A percentile compares a stretch with the other conserved stretches of the same genome.
These are phyloP conservation scores for Drosophila nigromelanica DNA, from an alignment of 1,140 invertebrate genomes.

Conservation along the genomic window DNA sequence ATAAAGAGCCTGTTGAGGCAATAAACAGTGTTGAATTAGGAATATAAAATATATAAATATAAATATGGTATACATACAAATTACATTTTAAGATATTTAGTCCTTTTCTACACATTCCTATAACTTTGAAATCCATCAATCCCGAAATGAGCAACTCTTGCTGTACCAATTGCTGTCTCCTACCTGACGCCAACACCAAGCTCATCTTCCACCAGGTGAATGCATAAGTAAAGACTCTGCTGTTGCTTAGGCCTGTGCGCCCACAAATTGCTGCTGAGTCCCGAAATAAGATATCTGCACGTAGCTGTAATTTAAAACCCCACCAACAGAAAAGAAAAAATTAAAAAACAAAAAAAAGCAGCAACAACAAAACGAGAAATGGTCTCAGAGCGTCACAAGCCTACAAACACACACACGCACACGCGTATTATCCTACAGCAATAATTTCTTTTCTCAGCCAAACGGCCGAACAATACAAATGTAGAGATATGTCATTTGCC, in stretches of 20 bases:
- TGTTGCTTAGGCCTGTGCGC: slow-evolving; percentile 39
- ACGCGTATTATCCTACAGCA: slow-evolving; percentile 61
- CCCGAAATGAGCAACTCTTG: slow-evolving; percentile 55
- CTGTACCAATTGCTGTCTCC: slow-evolving; percentile 30
- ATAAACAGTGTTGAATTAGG: slow-evolving; percentile 33
- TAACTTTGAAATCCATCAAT: slow-evolving; percentile 52
- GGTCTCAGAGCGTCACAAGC: slow-evolving; percentile 29
- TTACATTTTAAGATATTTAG: not conserved
- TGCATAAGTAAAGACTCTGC: slow-evolving; percentile 21
- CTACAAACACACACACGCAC: slow-evolving; percentile 28
- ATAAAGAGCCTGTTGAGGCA: slow-evolving; percentile 36
- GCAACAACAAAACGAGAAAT: slow-evolving; percentile 38
- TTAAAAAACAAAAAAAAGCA: slow-evolving; percentile 28
- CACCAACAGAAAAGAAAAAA: slow-evolving; percentile 37
- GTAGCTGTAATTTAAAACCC: slow-evolving; percentile 80
- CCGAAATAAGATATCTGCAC: slow-evolving; percentile 82
- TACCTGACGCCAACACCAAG: slow-evolving; percentile 60
- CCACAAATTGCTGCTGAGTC: slow-evolving; percentile 64
- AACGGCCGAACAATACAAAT: slow-evolving; percentile 47
- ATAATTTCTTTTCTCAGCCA: slow-evolving; percentile 62
- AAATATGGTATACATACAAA: not conserved
- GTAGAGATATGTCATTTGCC: slow-evolving; percentile 76
- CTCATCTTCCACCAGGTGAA: slow-evolving; percentile 65
- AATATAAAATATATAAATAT: not conserved
- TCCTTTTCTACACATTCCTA: not conserved